These are phyloP conservation scores for Stegodyphus mimosarum DNA, from an alignment of 1,140 invertebrate species.

Conservation along the genomic window DNA sequence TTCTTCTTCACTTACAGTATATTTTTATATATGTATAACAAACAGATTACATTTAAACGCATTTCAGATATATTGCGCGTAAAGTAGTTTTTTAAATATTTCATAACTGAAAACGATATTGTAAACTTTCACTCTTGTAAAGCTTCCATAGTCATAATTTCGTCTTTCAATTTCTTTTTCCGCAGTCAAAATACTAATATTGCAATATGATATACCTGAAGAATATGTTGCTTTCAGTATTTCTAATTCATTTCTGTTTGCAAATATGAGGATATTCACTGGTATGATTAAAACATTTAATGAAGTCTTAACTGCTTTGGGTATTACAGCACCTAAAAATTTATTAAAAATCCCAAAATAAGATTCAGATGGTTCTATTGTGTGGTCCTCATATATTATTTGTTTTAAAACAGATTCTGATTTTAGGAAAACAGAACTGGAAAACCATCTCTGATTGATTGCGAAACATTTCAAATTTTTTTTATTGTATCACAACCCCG, in stretches of 20 bases:
- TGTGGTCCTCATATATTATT: too few species aligned
- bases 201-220: background rate
- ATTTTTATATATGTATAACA: too few species aligned
- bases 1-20: too few species aligned
- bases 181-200: background rate
- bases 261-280: background rate
- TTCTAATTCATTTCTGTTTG: background rate
- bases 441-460: too few species aligned
- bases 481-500: too few species aligned
- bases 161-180: too few species aligned
- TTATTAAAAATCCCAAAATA: slow-evolving; percentile 12
- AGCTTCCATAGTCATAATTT: background rate
- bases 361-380: background rate
- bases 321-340: slow-evolving; percentile 1
- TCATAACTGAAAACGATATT: background rate
- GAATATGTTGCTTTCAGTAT: background rate
- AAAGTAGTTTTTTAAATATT: too few species aligned
- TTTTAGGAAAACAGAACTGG: too few species aligned
- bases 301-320: background rate
- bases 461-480: too few species aligned
- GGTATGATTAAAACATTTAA: slow-evolving; percentile 6
- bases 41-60: too few species aligned
- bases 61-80: too few species aligned
- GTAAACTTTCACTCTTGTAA: background rate
- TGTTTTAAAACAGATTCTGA: too few species aligned